phyloP scores from a whole-genome alignment of 2,113 vertebrate genomes.

The Catharus fuscescens region DNA sequence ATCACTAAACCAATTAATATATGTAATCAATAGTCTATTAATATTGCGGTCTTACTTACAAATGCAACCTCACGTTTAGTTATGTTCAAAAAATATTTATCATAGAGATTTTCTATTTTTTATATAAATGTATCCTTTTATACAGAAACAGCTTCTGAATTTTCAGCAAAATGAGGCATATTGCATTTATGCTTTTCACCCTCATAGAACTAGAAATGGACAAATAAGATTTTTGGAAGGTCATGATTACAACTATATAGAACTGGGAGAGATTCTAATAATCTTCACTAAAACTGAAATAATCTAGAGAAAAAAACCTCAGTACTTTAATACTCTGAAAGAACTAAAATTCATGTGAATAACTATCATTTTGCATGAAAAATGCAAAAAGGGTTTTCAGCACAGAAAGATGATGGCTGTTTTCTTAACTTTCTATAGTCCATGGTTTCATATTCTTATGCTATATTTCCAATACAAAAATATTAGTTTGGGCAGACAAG shows the following conservation, averaged over 20 bases:
- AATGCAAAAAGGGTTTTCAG: not conserved
- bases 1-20: not conserved
- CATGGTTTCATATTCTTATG: not conserved
- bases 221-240: not conserved
- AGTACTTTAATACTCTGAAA: not conserved
- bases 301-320: not conserved
- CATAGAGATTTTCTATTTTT: not conserved
- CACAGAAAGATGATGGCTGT: rapidly evolving
- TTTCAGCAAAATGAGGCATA: not conserved
- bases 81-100: not conserved
- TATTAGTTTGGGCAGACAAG: not conserved
- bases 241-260: not conserved
- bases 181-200: not conserved
- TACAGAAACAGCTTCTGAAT: not conserved
- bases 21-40: not conserved
- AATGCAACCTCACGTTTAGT: not conserved
- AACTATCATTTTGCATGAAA: not conserved
- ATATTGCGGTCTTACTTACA: not conserved
- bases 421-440: not conserved
- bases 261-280: not conserved
- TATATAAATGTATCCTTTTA: not conserved
- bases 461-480: not conserved
- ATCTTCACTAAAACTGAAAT: not conserved
- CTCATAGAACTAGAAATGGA: not conserved
- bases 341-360: not conserved